These are phyloP conservation scores for Acropora yongei DNA, from an alignment of 64 coral and sea anemone genomes.

Conservation along the genomic window DNA sequence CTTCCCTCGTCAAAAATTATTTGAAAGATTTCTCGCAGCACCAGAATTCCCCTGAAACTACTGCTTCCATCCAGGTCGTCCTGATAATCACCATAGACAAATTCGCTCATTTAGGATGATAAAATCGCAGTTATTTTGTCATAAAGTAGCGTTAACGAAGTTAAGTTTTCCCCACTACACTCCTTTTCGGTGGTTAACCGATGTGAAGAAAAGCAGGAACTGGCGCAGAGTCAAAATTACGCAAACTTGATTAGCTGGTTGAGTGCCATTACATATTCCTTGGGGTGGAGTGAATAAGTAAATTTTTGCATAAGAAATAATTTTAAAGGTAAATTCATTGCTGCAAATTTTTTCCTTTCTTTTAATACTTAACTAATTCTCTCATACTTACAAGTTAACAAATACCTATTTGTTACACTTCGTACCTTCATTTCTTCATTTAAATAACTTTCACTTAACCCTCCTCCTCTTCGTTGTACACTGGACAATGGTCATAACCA, in stretches of 20 bases:
- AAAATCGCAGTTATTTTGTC: neutral
- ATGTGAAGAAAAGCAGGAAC: neutral
- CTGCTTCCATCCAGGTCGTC: constrained; percentile 74
- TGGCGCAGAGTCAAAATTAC: no score
- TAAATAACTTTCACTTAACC: neutral
- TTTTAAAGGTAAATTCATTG: no score
- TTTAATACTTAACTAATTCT: neutral
- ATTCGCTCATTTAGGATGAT: constrained; percentile 68
- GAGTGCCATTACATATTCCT: neutral
- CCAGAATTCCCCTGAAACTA: constrained; percentile 6
- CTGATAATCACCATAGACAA: constrained; percentile 45
- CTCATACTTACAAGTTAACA: neutral
- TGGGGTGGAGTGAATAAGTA: neutral
- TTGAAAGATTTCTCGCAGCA: constrained; percentile 63
- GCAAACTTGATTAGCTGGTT: constrained; percentile 25
- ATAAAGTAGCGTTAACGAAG: neutral
- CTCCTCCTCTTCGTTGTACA: neutral
- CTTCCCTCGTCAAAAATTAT: constrained; percentile 76
- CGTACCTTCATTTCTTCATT: neutral
- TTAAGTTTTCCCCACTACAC: neutral
- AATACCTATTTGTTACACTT: neutral
- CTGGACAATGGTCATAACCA: neutral
- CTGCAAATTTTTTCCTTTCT: neutral
- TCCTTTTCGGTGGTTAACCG: neutral
- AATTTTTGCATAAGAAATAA: neutral